A percentile compares a stretch with the other conserved stretches of the same genome.
phyloP scores from a whole-genome alignment of 2,888 invertebrate species.

The Melinaea menophilus region DNA sequence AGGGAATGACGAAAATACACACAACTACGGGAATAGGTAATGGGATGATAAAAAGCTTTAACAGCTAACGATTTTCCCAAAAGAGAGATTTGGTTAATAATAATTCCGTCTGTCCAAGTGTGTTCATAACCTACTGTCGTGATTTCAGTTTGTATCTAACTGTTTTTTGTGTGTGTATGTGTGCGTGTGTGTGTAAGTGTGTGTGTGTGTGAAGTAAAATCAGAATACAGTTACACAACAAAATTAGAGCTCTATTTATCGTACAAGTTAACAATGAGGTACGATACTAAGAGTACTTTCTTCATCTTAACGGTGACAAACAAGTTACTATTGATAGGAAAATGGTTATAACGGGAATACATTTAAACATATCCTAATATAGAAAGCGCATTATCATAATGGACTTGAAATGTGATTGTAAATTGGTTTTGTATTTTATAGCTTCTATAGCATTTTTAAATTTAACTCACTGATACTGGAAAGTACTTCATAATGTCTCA shows the following conservation, averaged over 20 bases:
- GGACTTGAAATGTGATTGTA: slow-evolving; percentile 41
- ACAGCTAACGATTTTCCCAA: too few species aligned
- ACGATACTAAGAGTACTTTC: slow-evolving; percentile 43
- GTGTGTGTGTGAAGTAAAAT: neutral
- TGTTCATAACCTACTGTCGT: too few species aligned
- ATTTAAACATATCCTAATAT: slow-evolving; percentile 44
- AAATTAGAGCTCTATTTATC: neutral
- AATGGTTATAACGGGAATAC: slow-evolving; percentile 42
- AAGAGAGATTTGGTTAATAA: too few species aligned
- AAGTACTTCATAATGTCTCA: too few species aligned
- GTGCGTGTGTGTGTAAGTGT: too few species aligned
- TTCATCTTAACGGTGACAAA: slow-evolving; percentile 47
- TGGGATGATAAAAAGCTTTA: too few species aligned
- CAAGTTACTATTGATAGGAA: slow-evolving; percentile 37
- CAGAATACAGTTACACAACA: neutral
- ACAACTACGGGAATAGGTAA: too few species aligned
- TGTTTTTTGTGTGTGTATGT: too few species aligned
- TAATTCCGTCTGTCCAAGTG: too few species aligned
- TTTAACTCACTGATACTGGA: too few species aligned
- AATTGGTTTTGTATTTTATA: slow-evolving; percentile 27
- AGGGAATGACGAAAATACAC: neutral
- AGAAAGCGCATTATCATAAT: slow-evolving; percentile 44
- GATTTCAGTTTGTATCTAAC: too few species aligned
- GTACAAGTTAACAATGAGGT: slow-evolving; percentile 23
- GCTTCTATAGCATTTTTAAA: slow-evolving; percentile 1